Evolutionary conservation across 2,797 vertebrate species (phyloP), one percentile per base, ranked within the genome.

Genomic region (Peromyscus aztecus): DNA sequence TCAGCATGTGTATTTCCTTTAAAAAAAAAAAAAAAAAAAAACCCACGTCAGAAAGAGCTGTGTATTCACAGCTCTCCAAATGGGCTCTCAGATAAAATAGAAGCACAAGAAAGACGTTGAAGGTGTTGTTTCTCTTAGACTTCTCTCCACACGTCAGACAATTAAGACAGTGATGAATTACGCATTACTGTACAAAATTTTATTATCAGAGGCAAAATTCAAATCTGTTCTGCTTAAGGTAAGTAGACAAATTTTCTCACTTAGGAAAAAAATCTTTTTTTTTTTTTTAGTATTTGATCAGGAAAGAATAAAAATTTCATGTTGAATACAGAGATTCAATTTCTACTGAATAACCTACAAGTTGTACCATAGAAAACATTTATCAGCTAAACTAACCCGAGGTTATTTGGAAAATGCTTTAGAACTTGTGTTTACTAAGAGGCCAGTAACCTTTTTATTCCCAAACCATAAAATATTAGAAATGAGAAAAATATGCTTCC

Each of bases 201-300:
- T 99, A 99, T 99, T 99, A 98, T 98, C 98, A 98, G 98, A 98
- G 97, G 98, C 97, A 99, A 99, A 99, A 99, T 98, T 98, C 98
- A 99, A 98, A 98, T 98, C 98, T 97, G 80, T 98, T 99, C 98
- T 98, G 94, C 92, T 99, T 98, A 98, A 98, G 99, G 99, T 98
- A 99, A 99, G 98, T 98, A 98, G 97, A 98, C 97, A 98, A 98
- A 98, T 94, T 98, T 98, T 98, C 80, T 98, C 82, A 98, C 97
- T 98, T 97, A 97, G 94, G 43, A 98, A 98, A 98, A 98, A 98
- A 98, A 97, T 52, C 12, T 2, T 52, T 14, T 67, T 67, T 80
- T 52, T 52, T 69, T 67, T 82, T 34, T 96, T 95, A 78, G 89
- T 97, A 76, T 49, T 97, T 97, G 65, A 17, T 97, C 95, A 96